Evolutionary conservation across 1,140 invertebrate species (phyloP), one percentile per base, ranked within the genome.

Genomic region (Agraylea sexmaculata): DNA sequence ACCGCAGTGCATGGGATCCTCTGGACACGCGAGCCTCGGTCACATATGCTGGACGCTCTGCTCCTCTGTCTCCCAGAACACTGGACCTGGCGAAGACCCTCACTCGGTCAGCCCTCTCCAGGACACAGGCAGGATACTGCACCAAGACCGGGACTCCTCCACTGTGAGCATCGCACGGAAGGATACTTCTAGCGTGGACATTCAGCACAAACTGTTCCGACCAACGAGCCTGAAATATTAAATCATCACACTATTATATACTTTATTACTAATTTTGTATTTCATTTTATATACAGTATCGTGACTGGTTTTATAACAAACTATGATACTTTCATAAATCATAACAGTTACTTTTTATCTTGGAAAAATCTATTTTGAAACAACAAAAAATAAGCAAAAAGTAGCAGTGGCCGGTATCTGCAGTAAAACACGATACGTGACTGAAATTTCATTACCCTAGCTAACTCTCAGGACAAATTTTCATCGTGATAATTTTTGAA

Each of bases 121-220:
- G 64, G 37, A 83, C 80, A 54, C 84, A 87, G 5, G 75, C 71
- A 0, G 84, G 84, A 60, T 87, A 87, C 56, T 87, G 75, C 54
- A 85, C 85, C 1, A 86, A 67, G 4, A 85, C 83, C 0, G 76
- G 68, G 3, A 86, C 71, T 0, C 77, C 77, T 0, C 73, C 73
- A 1, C 63, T 66, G 47, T 75, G 72, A 34, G 70, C 65, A 47
- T 82, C 80, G 52, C 83, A 87, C 0, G 82, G 83, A 49, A 86
- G 80, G 38, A 87, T 78, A 32, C 80, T 84, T 6, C 75, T 70
- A 0, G 80, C 80, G 55, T 83, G 77, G 0, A 87, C 81, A 54
- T 84, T 86, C 52, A 87, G 75, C 5, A 83, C 79, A 51, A 82
- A 87, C 54, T 84, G 75, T 36, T 83, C 75, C 16, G 80, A 85